Evolutionary conservation across 53 echinoderm and acorn worm genomes (phyloP).

Genomic region (Astropecten irregularis): DNA sequence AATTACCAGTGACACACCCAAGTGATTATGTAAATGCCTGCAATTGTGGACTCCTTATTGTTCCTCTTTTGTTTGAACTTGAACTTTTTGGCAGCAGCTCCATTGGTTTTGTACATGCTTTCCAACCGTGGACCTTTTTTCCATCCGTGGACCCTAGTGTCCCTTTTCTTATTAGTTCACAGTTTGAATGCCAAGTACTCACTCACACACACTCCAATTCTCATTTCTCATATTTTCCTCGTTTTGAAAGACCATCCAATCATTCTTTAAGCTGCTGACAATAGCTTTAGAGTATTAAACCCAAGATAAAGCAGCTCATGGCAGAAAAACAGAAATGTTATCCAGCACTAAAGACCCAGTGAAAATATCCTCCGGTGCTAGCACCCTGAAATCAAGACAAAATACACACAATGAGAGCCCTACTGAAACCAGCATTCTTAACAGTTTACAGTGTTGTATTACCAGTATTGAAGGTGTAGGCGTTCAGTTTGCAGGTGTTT

Average conservation of each 20-base stretch:
- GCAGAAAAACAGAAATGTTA: conserved; percentile 55
- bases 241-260: conserved; percentile 7
- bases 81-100: no score
- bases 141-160: no score
- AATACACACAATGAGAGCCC: conserved; percentile 18
- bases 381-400: conserved; percentile 37
- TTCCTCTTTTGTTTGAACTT: no score
- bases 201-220: background rate
- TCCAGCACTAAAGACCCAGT: conserved; percentile 31
- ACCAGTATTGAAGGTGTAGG: background rate
- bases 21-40: no score
- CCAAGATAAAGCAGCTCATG: background rate
- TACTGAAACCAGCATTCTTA: conserved; percentile 45
- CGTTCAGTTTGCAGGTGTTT: conserved; percentile 15
- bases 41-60: no score
- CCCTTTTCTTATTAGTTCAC: no score
- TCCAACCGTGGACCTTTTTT: no score
- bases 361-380: conserved; percentile 39
- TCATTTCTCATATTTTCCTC: background rate
- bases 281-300: background rate
- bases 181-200: no score
- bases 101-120: no score
- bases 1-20: no score
- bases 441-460: conserved; percentile 26
- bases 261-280: no score